Evolutionary conservation across 2,113 vertebrate species (phyloP).

Genomic region (Maccullochella peelii): DNA sequence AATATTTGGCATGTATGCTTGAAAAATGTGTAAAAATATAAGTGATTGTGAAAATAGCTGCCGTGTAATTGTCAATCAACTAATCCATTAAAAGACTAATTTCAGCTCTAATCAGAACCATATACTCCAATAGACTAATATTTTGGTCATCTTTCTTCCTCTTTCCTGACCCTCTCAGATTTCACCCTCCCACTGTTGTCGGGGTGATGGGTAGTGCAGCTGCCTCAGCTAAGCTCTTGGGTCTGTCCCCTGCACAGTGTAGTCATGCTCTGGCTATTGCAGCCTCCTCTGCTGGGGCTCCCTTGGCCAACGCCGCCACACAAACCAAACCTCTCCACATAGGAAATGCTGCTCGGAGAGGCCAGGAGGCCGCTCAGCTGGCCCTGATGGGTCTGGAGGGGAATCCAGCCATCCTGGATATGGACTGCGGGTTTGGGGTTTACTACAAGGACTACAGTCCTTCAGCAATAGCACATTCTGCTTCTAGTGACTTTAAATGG

Average conservation of each 20-base stretch:
- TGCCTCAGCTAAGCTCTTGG: constrained; percentile 90
- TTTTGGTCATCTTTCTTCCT: background rate
- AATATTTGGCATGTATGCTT: background rate
- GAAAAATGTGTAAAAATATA: background rate
- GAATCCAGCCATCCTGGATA: constrained; percentile 88
- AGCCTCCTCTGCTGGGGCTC: constrained; percentile 92
- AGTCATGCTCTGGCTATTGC: constrained; percentile 91
- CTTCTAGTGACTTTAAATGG: constrained; percentile 83
- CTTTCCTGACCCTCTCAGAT: constrained; percentile 81
- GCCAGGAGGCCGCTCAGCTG: constrained; percentile 90
- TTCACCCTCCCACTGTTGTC: constrained; percentile 93
- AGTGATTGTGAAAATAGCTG: background rate
- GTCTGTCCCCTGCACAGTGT: constrained; percentile 83
- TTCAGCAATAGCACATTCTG: constrained; percentile 69
- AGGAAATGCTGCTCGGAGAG: constrained; percentile 89
- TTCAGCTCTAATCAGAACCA: background rate
- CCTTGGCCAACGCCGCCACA: constrained; percentile 93
- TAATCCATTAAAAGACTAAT: background rate
- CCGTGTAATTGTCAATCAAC: too few relatives aligned
- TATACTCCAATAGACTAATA: background rate
- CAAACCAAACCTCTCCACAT: constrained; percentile 94
- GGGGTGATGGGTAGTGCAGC: constrained; percentile 94
- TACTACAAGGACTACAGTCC: constrained; percentile 92
- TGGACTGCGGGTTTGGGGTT: constrained; percentile 88
- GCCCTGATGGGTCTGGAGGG: constrained; percentile 89